Evolutionary conservation across 35 echinoderm and acorn worm species (phyloP), one percentile per base, ranked within the genome.

Genomic region (Anneissia japonica): DNA sequence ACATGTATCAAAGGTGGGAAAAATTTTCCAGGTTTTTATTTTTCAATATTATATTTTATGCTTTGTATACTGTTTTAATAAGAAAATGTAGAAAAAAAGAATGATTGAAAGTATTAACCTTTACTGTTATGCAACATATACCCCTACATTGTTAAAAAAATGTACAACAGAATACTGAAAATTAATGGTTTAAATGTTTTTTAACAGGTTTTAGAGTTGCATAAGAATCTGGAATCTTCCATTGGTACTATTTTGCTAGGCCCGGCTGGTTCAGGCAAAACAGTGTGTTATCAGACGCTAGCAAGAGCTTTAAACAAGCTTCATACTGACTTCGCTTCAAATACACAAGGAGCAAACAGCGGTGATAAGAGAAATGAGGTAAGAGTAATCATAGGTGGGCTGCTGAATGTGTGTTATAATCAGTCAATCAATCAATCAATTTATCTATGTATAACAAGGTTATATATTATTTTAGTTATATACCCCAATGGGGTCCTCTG

Each of bases 231-330:
- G 16, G 89, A 92, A 35, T 72, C 86, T 30, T 92, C 91, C 40
- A 74, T 75, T 13, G 96, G 96, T 16, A 92, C 91, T 4, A 88
- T 99, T 36, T 43, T 99, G 33, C 83, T 99, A 0, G 96, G 96
- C 9, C 86, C 96, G 21, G 88, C 96, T 23, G 92, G 92, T 0
- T 94, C 89, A 72, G 96, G 96, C 4, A 99, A 99, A 85, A 94
- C 96, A 21, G 92, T 93, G 29, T 94, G 96, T 77, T 91, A 93
- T 72, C 91, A 99, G 73, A 94, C 96, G 30, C 73, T 99, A 19
- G 84, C 85, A 32, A 72, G 96, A 36, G 92, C 94, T 0, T 90
- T 99, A 32, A 99, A 99, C 84, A 99, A 77, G 37, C 89, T 99
- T 0, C 96, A 94, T 10, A 41, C 40, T 21, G 82, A 79, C 19